These are phyloP conservation scores for Tachysurus fulvidraco DNA, from an alignment of 2,113 vertebrate species.

Conservation along the genomic window DNA sequence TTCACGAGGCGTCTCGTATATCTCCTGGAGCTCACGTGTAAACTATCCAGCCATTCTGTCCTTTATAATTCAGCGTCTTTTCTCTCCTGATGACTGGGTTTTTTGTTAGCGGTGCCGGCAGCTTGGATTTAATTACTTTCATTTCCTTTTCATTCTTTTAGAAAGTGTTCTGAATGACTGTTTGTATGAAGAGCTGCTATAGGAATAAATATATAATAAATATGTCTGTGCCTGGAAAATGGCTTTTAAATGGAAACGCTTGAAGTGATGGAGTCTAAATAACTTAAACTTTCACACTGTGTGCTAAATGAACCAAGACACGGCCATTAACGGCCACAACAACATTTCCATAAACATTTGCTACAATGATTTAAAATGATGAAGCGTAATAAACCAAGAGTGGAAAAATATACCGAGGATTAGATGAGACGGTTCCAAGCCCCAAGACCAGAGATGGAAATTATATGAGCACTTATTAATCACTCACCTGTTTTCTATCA, in stretches of 20 bases:
- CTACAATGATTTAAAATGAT: not conserved
- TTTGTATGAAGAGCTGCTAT: not conserved
- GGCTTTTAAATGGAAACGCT: constrained; percentile 1
- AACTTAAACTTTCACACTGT: not conserved
- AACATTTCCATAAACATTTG: not conserved
- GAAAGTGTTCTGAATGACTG: not conserved
- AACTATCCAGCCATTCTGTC: not conserved
- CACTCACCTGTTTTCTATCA: not conserved
- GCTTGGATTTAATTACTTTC: not conserved
- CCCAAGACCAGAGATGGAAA: not conserved
- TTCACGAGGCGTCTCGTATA: not conserved
- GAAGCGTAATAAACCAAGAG: not conserved
- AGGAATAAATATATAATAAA: not conserved
- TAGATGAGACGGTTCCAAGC: not conserved
- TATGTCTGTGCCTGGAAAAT: not conserved
- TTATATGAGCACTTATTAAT: not conserved
- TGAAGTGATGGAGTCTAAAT: not conserved
- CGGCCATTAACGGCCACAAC: not conserved
- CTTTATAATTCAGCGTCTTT: not conserved
- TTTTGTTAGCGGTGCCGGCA: not conserved
- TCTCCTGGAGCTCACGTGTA: not conserved
- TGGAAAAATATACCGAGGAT: not conserved
- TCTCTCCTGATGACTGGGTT: not conserved
- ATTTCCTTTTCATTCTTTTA: not conserved
- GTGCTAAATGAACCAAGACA: constrained; percentile 1